Base-by-base conservation (phyloP, 2,888 invertebrate genomes). In the Parasteatoda lunata region DNA sequence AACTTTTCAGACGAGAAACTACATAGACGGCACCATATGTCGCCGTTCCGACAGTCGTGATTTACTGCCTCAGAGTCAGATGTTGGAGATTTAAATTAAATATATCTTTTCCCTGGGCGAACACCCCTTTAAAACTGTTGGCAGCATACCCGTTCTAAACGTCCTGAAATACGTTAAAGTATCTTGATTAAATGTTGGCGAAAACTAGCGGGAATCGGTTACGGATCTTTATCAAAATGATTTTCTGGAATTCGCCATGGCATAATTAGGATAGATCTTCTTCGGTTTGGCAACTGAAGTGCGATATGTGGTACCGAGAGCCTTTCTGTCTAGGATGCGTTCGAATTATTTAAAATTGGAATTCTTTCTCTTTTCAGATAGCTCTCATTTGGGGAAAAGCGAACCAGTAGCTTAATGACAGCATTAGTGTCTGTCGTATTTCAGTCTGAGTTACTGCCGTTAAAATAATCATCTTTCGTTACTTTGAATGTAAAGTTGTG, bases 41-140 rank as follows among this genome's bases (percentile, higher is more conserved):
- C 59, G 59, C 59, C 59, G 59, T 9, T 8, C 59, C 59, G n/a
- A 59, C 59, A 13, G 59, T 59, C 59, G 59, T 59, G 59, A 59
- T 59, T 59, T 59, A 59, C 59, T 59, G 59, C n/a, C 59, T 30
- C 59, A n/a, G n/a, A 59, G 59, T 11, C 59, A 59, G 59, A 72
- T 48, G 70, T 64, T 65, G 51, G 80, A 52, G 80, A 80, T 73
- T 80, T 80, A 80, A 80, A 80, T 80, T 80, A 80, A 80, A 80
- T 73, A 72, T 80, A 73, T 80, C 80, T n/a, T 65, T 73, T 68
- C 72, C 72, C 79, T 80, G 15, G 15, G 72, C 47, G 65, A 70
- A 64, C 79, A 71, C 64, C 11, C 59, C 11, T 59, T n/a, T 59
- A n/a, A 7, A 7, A 59, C 59, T 59, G 59, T n/a, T 5, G n/a